Base-by-base conservation (phyloP, 2,797 vertebrate species). In the Fistularia commersonii region DNA sequence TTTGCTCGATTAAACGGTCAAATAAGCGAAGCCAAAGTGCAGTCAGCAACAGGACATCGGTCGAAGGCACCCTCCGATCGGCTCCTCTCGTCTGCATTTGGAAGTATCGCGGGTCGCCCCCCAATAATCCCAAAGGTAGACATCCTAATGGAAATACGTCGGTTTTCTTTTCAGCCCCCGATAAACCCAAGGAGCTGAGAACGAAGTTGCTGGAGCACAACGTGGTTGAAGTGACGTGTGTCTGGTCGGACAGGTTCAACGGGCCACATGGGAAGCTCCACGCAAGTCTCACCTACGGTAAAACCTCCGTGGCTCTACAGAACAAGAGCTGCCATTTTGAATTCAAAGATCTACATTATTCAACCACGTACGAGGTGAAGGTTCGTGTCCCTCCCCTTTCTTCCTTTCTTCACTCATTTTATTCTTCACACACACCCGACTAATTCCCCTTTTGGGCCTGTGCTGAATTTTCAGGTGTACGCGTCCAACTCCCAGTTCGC, bases 171-270 rank as follows among this genome's bases (percentile, higher is more conserved):
- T 11, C 64, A 84, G 84, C 0, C n/a, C 84, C 82, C 8, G 11
- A 11, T 0, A 0, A 0, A 0, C 0, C 66, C 3, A 0, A 0
- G 0, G 0, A 0, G 0, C 0, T 56, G n/a, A 0, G 0, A 0
- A 0, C 8, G 13, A 0, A 0, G 0, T 0, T 35, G 8, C 0
- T 0, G 1, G 40, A 59, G 0, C 8, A 75, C 1, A 82, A 82
- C 41, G 1, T 0, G 11, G 66, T 85, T 6, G 0, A 0, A 2
- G 61, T 62, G 0, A 14, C 0, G 0, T 83, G 79, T 51, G 0
- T 0, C 0, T 0, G 0, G 3, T 0, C 0, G 0, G 0, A 0
- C 0, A 0, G 0, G 0, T 35, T 36, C 3, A 11, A 63, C 1
- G 86, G 87, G 12, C 8, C 2, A 0, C 0, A 0, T 0, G 0